A percentile compares a stretch with the other conserved stretches of the same genome.
Conservation (phyloP, 2,797 vertebrate species). For the Momotus momota region DNA sequence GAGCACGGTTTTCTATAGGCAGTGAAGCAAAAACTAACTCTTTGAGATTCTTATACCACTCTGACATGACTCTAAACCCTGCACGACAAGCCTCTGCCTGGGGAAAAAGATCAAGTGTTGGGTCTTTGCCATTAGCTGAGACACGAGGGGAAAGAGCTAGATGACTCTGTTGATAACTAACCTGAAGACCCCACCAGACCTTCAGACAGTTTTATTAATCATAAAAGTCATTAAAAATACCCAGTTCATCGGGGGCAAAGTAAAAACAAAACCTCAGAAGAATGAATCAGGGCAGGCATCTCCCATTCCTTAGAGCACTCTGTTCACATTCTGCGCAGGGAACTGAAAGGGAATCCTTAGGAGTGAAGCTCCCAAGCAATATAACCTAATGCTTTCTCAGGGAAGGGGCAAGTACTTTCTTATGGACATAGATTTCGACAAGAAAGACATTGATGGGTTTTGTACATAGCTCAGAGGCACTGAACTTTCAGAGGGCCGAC, state of each 20-base stretch:
- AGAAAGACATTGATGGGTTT: not conserved
- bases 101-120: not conserved
- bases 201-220: conserved; percentile 64
- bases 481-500: not conserved
- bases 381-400: conserved; percentile 8
- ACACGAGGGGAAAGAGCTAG: conserved; percentile 11
- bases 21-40: not conserved
- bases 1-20: not conserved
- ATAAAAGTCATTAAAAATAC: conserved; percentile 46
- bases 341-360: conserved; percentile 20
- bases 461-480: not conserved
- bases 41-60: not conserved
- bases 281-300: conserved; percentile 22
- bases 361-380: not conserved
- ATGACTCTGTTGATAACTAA: conserved; percentile 48
- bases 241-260: conserved; percentile 23
- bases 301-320: conserved; percentile 3
- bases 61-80: not conserved
- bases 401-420: not conserved
- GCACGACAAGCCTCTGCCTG: not conserved
- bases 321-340: not conserved
- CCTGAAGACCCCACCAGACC: conserved; percentile 34
- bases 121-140: conserved; percentile 35
- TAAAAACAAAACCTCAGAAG: conserved; percentile 24
- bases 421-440: not conserved